A percentile compares a stretch with the other conserved stretches of the same genome.
These are phyloP conservation scores for Plusia festucae DNA, from an alignment of 2,888 invertebrate genomes.

Conservation along the genomic window DNA sequence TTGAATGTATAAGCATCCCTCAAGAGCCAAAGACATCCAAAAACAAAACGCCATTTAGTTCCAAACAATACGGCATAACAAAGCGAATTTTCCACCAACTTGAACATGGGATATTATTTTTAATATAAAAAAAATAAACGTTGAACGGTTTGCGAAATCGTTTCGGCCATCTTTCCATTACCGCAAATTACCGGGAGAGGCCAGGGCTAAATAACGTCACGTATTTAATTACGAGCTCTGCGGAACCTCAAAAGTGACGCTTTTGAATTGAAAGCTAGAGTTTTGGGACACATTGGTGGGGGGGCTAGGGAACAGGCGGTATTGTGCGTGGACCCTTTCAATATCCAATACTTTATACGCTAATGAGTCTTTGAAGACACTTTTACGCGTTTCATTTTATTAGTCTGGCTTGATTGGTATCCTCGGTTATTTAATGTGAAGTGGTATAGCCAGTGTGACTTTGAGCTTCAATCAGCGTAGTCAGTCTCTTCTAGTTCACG, in stretches of 20 bases:
- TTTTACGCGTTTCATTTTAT: constrained; percentile 2
- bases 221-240: constrained; percentile 84
- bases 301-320: constrained; percentile 13
- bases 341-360: not conserved
- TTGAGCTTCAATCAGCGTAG: not conserved
- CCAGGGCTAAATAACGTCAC: constrained; percentile 83
- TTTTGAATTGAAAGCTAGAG: constrained; percentile 80
- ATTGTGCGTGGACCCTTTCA: not conserved
- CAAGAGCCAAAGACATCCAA: constrained; percentile 41
- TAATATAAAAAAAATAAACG: constrained; percentile 67
- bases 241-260: constrained; percentile 77
- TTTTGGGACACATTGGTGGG: constrained; percentile 64
- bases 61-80: constrained; percentile 55
- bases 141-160: constrained; percentile 71
- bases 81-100: constrained; percentile 57
- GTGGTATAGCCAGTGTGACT: not conserved
- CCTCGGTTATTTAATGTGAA: not conserved
- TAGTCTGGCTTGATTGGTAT: not conserved
- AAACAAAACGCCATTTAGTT: constrained; percentile 50
- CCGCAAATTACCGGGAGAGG: constrained; percentile 76
- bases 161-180: constrained; percentile 76
- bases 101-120: constrained; percentile 60
- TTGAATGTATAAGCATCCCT: not conserved
- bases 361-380: not conserved
- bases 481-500: no score